Evolutionary conservation across 1,140 invertebrate species (phyloP).

Genomic region (Drosophila oshimai): DNA sequence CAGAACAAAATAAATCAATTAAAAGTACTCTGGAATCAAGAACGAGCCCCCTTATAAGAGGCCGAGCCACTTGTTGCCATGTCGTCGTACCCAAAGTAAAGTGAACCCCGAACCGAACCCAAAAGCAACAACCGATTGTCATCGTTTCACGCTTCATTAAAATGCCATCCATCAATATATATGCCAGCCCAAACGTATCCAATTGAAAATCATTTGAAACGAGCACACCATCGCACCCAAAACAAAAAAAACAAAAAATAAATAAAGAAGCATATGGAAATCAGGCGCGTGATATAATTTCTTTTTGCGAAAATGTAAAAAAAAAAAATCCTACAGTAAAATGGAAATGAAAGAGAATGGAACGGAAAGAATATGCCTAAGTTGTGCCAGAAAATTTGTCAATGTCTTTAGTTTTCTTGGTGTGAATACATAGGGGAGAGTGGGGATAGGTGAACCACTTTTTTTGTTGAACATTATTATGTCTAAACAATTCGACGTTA

Average conservation of each 20-base stretch:
- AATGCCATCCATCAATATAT: slow-evolving; percentile 59
- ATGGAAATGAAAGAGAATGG: slow-evolving; percentile 35
- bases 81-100: slow-evolving; percentile 6
- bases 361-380: slow-evolving; percentile 1
- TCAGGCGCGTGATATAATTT: slow-evolving; percentile 56
- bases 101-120: slow-evolving; percentile 16
- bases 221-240: slow-evolving; percentile 21
- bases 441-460: too few relatives aligned
- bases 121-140: slow-evolving; percentile 32
- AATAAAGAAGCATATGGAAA: slow-evolving; percentile 15
- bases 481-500: too few relatives aligned
- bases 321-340: slow-evolving; percentile 5
- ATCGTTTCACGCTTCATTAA: slow-evolving; percentile 67
- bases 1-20: slow-evolving; percentile 37
- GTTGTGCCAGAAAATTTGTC: slow-evolving; percentile 39
- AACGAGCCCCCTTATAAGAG: slow-evolving; percentile 36
- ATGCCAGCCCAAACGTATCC: slow-evolving; percentile 23
- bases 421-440: too few relatives aligned
- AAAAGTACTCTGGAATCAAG: background rate
- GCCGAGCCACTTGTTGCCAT: slow-evolving; percentile 44
- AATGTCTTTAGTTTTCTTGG: slow-evolving; percentile 10
- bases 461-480: too few relatives aligned
- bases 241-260: slow-evolving; percentile 22
- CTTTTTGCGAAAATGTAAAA: slow-evolving; percentile 6
- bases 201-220: slow-evolving; percentile 67